A percentile compares a stretch with the other conserved stretches of the same genome.
Evolutionary conservation across 2,888 invertebrate genomes (phyloP).

Genomic region (Macrosiphum euphorbiae): DNA sequence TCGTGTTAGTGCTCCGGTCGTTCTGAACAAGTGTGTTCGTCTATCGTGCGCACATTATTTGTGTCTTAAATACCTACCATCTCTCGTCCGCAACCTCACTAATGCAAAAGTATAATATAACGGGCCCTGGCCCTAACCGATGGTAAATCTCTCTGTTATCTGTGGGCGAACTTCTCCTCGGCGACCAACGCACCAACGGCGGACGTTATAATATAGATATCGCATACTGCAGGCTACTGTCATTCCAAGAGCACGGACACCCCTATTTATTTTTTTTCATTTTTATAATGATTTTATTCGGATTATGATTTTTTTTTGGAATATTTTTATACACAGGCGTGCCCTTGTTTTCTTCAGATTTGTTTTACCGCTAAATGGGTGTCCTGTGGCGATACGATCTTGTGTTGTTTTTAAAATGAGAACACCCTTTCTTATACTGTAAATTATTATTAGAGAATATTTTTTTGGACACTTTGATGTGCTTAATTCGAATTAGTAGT

Average conservation of each 20-base stretch:
- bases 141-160: neutral
- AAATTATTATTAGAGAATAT: no score
- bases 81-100: neutral
- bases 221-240: no score
- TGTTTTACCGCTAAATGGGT: no score
- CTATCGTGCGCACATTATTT: neutral
- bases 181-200: no score
- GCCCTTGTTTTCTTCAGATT: no score
- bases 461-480: neutral
- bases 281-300: neutral
- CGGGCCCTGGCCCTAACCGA: neutral
- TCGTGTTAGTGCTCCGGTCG: neutral
- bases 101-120: neutral
- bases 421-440: neutral
- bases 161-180: neutral
- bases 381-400: no score
- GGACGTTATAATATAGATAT: no score
- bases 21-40: neutral
- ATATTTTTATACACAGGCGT: no score
- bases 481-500: no score
- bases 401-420: no score
- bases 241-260: neutral
- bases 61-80: neutral
- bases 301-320: neutral
- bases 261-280: no score